Conservation (phyloP, 2,888 invertebrate species). For the Agrotis ipsilon region DNA sequence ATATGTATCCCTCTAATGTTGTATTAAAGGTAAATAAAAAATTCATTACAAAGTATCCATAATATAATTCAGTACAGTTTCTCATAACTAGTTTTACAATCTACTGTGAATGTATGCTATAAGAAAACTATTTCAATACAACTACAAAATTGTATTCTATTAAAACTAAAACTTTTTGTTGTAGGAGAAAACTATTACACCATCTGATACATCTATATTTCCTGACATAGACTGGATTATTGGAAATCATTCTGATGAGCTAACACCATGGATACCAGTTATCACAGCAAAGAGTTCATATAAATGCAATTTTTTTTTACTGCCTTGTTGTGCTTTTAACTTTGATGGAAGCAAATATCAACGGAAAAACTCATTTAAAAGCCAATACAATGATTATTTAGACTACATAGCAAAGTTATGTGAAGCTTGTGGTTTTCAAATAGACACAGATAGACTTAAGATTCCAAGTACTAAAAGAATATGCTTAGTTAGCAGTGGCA, state of each 20-base stretch:
- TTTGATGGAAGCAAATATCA: slow-evolving; percentile 97
- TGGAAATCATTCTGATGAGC: slow-evolving; percentile 99
- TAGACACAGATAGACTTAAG: slow-evolving; percentile 95
- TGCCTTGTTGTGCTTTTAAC: slow-evolving; percentile 99
- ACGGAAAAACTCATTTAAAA: slow-evolving; percentile 92
- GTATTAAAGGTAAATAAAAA: slow-evolving; percentile 91
- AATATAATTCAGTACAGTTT: slow-evolving; percentile 11
- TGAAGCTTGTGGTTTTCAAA: slow-evolving; percentile 94
- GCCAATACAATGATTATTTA: slow-evolving; percentile 95
- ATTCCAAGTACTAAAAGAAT: slow-evolving; percentile 99
- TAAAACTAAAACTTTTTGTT: slow-evolving; percentile 65
- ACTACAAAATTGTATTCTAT: background rate
- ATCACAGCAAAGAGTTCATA: slow-evolving; percentile 95
- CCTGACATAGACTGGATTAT: slow-evolving; percentile 97
- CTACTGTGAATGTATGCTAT: background rate
- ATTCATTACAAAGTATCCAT: background rate
- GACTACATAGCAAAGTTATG: slow-evolving; percentile 92
- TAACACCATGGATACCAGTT: slow-evolving; percentile 99
- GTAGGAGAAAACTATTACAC: slow-evolving; percentile 93
- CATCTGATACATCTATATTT: slow-evolving; percentile 93
- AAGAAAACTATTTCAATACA: background rate
- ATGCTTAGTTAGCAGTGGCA: slow-evolving; percentile 93
- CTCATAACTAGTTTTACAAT: background rate
- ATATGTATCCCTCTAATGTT: slow-evolving; percentile 93
- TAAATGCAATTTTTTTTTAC: slow-evolving; percentile 95